Evolutionary conservation across 2,113 vertebrate species (phyloP), one percentile per base, ranked within the genome.

Genomic region (Saguinus imperator): DNA sequence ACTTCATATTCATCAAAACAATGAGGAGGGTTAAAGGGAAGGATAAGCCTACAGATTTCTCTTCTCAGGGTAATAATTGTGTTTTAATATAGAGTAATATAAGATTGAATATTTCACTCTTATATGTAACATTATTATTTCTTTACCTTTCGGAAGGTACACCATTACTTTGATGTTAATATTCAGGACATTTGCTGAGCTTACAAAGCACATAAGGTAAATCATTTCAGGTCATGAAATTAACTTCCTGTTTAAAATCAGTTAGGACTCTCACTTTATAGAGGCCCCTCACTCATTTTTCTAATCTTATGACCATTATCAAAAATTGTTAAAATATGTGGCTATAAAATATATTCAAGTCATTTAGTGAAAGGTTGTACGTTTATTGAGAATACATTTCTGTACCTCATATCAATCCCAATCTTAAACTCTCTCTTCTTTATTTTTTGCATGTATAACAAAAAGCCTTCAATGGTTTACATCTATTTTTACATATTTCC

Each of bases 1-100:
- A 52, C 32, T 90, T 91, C 4, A 70, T 48, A 84, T 87, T 93
- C 92, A 92, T 85, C 45, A 68, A 96, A 92, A 73, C 21, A 85
- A 23, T 58, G 29, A 8, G 32, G 6, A 11, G 52, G 11, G 9
- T 64, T 37, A 32, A 55, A n/a, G 5, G 55, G 25, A 55, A 50
- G 21, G 8, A 80, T n/a, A 95, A 88, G 4, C 1, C 4, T 70
- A 57, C 27, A 72, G 35, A 66, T 40, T 57, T 92, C 7, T 66
- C 21, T 25, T 52, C 23, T 37, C 48, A 66, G 25, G 4, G 1
- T 45, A 76, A 92, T 61, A 72, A 58, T 61, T 61, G 25, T 48
- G 79, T 91, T 93, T 52, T 55, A 55, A 52, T 37, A 64, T 27
- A 75, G 11, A 80, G 17, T 57, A n/a, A 52, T 72, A 35, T 48